Evolutionary conservation across 2,113 vertebrate species (phyloP).

Genomic region (Diphyllodes magnificus): DNA sequence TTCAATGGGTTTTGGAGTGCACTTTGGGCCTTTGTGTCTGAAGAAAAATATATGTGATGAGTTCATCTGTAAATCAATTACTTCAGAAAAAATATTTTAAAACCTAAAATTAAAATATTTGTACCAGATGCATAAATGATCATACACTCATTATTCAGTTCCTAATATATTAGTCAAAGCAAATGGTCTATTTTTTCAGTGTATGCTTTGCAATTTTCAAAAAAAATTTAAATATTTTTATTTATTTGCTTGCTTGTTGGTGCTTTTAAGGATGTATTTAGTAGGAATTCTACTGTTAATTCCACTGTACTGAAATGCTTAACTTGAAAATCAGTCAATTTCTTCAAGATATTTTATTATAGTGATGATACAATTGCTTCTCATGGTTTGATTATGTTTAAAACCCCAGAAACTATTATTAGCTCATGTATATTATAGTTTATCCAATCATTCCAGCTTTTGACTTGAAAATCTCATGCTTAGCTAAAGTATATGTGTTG

Average conservation of each 20-base stretch:
- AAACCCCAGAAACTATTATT: not conserved
- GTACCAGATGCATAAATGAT: not conserved
- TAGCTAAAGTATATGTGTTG: not conserved
- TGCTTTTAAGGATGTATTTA: not conserved
- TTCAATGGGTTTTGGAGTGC: not conserved
- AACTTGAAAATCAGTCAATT: not conserved
- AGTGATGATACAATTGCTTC: not conserved
- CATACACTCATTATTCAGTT: not conserved
- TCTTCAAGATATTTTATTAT: not conserved
- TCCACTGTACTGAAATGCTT: not conserved
- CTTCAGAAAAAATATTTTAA: not conserved
- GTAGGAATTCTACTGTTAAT: not conserved
- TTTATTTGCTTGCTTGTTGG: fast-evolving
- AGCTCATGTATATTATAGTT: not conserved
- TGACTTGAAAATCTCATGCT: not conserved
- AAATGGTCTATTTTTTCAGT: not conserved
- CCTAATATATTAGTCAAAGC: not conserved
- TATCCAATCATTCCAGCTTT: not conserved
- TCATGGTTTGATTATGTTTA: not conserved
- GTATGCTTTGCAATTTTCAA: not conserved
- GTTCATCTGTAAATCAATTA: not conserved
- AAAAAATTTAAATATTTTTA: not conserved
- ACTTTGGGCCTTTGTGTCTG: not conserved
- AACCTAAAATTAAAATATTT: not conserved
- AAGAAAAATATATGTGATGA: not conserved